phyloP scores from a whole-genome alignment of 2,113 vertebrate species.

The Platanista minor region DNA sequence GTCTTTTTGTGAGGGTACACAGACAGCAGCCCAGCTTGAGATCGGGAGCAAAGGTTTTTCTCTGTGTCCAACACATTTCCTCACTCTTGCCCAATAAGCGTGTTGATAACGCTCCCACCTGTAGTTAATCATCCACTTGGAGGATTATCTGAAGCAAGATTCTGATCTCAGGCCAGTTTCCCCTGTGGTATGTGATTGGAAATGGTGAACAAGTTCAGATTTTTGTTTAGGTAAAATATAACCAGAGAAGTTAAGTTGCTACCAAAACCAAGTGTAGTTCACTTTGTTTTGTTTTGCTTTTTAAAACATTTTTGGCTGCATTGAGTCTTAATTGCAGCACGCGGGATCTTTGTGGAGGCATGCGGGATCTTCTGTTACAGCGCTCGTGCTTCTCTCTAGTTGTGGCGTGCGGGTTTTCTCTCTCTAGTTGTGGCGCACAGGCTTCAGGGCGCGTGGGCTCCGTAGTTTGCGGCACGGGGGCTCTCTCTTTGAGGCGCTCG shows the following conservation, averaged over 20 bases:
- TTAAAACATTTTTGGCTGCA: no score
- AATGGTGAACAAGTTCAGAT: background rate
- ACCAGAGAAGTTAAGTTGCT: background rate
- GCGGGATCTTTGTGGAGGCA: no score
- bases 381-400: no score
- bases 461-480: no score
- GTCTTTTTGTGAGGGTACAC: background rate
- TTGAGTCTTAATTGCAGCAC: no score
- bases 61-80: background rate
- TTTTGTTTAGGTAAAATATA: conserved; percentile 28
- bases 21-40: background rate
- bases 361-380: no score
- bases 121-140: conserved; percentile 20
- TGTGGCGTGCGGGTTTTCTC: no score
- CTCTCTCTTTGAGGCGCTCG: no score
- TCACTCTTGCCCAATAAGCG: background rate
- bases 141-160: background rate
- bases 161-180: background rate
- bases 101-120: background rate
- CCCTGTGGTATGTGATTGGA: background rate
- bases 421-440: no score
- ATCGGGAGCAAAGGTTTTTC: background rate
- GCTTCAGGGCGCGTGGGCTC: no score
- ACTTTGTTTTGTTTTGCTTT: background rate
- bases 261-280: background rate